Base-by-base conservation (phyloP, 2,888 invertebrate genomes). In the Eupithecia exiguata region DNA sequence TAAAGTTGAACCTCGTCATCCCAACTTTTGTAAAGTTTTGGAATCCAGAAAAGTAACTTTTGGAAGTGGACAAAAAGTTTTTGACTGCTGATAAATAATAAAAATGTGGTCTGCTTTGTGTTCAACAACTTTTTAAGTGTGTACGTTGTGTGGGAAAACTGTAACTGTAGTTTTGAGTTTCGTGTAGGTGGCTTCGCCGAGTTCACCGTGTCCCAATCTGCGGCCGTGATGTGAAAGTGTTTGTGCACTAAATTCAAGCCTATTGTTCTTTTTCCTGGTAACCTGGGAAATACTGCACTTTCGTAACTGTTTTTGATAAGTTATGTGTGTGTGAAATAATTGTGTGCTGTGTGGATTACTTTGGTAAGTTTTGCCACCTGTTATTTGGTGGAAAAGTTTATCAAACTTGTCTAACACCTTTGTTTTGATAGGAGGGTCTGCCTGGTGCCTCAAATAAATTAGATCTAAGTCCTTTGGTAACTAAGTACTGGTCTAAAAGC, bases 211-310 rank as follows among this genome's bases (percentile, higher is more conserved):
- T 87, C 88, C 87, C 86, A 89, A 85, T 85, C 87, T 71, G 71
- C 73, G 66, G 86, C 68, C 38, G 86, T 86, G 89, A 73, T 92
- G 94, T 94, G 94, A 94, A 94, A 94, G 94, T 94, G 92, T 92
- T 91, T 91, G 92, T 91, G 92, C 92, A 91, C 93, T 91, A 90
- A 92, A 92, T 93, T 93, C 89, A 89, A 91, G 89, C 92, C 93
- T 91, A 94, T 94, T 94, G 94, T 94, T 92, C 88, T 88, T 87
- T 89, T 92, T 92, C 91, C 89, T 89, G 89, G 89, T 91, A 87
- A 85, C 86, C 87, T 89, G 89, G 88, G 91, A 91, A 91, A 90
- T 90, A 85, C 87, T 78, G 82, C 78, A 81, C 86, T 91, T 90
- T 89, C 86, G 87, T 88, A 89, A 75, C 72, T 65, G 72, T 81